Conservation (phyloP, 2,113 vertebrate genomes). For the Mus pahari region DNA sequence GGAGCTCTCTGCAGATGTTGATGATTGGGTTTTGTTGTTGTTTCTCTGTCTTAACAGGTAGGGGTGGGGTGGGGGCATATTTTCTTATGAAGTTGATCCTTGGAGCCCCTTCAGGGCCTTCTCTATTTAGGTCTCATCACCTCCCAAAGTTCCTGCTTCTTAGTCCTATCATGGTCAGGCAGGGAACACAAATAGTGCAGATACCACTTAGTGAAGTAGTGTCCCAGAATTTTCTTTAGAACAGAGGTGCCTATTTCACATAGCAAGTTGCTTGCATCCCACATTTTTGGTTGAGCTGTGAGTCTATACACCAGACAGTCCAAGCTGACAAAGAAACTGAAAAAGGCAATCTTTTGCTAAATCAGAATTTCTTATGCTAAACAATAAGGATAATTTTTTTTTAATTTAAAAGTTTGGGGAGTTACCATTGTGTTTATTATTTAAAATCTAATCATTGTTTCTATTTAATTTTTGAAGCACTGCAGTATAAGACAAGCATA, state of each 20-base stretch:
- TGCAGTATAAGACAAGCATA: background rate
- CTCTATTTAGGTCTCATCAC: background rate
- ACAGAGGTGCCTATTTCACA: background rate
- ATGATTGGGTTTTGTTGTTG: background rate
- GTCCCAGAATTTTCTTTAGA: background rate
- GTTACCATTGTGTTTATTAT: slow-evolving; percentile 20
- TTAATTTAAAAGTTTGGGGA: slow-evolving; percentile 17
- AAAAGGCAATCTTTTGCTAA: background rate
- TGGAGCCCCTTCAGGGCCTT: background rate
- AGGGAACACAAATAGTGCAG: background rate
- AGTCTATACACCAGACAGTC: background rate
- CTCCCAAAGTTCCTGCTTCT: background rate
- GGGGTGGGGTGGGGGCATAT: background rate
- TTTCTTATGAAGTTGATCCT: background rate
- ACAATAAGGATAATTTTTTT: background rate
- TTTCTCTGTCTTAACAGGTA: background rate
- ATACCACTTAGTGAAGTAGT: background rate
- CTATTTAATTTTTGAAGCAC: slow-evolving; percentile 33
- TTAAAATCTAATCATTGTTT: background rate
- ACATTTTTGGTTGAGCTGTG: background rate
- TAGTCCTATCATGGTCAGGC: background rate
- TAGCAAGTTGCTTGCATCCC: background rate
- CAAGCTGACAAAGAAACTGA: background rate
- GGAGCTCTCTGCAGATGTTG: background rate
- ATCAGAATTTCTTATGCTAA: background rate